These are phyloP conservation scores for Vesta saturnalis DNA, from an alignment of 2,888 invertebrate species.

Conservation along the genomic window DNA sequence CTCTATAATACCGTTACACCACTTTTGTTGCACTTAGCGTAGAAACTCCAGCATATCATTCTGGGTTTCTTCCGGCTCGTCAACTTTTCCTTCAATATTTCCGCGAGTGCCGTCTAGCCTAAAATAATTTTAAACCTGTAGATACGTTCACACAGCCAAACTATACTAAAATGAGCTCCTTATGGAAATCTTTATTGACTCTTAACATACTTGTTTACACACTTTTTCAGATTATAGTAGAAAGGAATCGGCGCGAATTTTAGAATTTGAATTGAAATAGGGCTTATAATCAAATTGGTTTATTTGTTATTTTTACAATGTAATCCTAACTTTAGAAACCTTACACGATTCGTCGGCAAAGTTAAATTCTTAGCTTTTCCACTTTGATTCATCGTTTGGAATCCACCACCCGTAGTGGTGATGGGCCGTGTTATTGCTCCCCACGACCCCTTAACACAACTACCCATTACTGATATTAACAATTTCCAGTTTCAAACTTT, in stretches of 20 bases:
- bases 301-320: not conserved
- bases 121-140: constrained; percentile 55
- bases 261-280: not conserved
- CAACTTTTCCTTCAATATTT: constrained; percentile 60
- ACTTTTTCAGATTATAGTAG: no score
- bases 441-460: constrained; percentile 25
- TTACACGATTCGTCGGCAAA: constrained; percentile 32
- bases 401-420: constrained; percentile 37
- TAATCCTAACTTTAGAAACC: not conserved
- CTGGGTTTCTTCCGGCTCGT: constrained; percentile 62
- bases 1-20: constrained; percentile 38
- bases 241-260: not conserved
- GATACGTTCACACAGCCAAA: constrained; percentile 35
- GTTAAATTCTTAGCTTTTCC: constrained; percentile 41
- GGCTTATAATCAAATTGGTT: not conserved
- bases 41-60: constrained; percentile 46
- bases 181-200: not conserved
- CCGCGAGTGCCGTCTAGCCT: constrained; percentile 57
- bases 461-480: constrained; percentile 44
- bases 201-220: no score
- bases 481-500: constrained; percentile 37
- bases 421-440: constrained; percentile 44
- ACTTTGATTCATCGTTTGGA: constrained; percentile 44
- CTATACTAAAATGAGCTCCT: not conserved
- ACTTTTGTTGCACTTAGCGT: constrained; percentile 39